Evolutionary conservation across 2,888 invertebrate genomes (phyloP).

Genomic region (Microctonus hyperodae): DNA sequence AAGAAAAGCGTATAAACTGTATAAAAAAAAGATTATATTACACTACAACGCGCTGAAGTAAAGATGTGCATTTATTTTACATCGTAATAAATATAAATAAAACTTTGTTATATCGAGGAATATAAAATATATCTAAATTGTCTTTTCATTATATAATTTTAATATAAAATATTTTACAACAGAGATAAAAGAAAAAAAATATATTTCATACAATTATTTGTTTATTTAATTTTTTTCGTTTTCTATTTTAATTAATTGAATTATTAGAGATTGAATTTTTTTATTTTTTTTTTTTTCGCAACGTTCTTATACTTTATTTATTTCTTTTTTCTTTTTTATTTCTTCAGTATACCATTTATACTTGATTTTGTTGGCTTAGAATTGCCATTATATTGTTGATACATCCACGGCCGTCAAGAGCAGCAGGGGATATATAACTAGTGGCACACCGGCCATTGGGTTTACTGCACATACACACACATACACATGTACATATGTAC

Average conservation of each 20-base stretch:
- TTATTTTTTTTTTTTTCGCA: no score
- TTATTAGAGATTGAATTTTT: neutral
- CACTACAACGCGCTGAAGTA: neutral
- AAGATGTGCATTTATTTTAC: neutral
- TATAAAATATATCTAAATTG: no score
- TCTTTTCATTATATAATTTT: no score
- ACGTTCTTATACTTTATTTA: no score
- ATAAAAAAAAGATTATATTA: neutral
- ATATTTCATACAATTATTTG: neutral
- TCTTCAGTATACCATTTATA: neutral
- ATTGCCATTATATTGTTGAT: conserved; percentile 13
- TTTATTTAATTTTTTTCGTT: neutral
- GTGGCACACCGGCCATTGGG: neutral
- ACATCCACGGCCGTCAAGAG: conserved; percentile 3
- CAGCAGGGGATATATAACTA: neutral
- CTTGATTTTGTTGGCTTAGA: neutral
- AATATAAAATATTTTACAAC: no score
- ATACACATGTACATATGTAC: no score
- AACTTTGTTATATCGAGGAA: no score
- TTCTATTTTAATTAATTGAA: neutral
- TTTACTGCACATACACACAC: neutral
- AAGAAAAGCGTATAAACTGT: neutral
- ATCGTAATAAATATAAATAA: neutral
- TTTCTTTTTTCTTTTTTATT: neutral
- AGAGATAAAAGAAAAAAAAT: neutral